These are phyloP conservation scores for Leucoraja ocellata DNA, from an alignment of 2,797 vertebrate species.

Conservation along the genomic window DNA sequence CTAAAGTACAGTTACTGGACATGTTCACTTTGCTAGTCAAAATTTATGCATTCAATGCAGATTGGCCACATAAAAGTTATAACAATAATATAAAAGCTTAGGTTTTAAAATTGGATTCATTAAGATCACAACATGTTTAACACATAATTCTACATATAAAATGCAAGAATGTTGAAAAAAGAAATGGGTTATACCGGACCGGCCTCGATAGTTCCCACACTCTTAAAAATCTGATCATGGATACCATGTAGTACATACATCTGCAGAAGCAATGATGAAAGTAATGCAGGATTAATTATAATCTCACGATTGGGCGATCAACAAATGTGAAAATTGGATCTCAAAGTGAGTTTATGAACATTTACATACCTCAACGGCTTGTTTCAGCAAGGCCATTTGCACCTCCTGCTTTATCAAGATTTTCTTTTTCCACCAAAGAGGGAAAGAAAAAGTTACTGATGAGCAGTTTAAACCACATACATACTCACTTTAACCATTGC, in stretches of 20 bases:
- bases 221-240: slow-evolving; percentile 87
- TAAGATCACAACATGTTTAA: neutral
- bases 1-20: neutral
- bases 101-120: neutral
- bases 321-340: neutral
- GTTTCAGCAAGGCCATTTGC: slow-evolving; percentile 89
- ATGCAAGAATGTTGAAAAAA: neutral
- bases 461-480: neutral
- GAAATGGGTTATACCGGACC: slow-evolving; percentile 66
- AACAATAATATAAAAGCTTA: neutral
- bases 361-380: slow-evolving; percentile 86
- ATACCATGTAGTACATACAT: slow-evolving; percentile 88
- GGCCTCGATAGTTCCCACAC: slow-evolving; percentile 86
- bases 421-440: slow-evolving; percentile 59
- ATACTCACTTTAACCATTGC: neutral
- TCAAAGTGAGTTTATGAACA: neutral
- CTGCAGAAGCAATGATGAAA: slow-evolving; percentile 53
- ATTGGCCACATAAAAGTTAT: neutral
- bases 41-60: neutral
- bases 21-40: neutral
- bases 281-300: neutral
- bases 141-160: neutral
- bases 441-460: neutral
- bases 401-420: slow-evolving; percentile 82
- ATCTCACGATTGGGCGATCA: slow-evolving; percentile 1